Evolutionary conservation across 1,140 invertebrate species (phyloP).

Genomic region (Mesaphorura yosii): DNA sequence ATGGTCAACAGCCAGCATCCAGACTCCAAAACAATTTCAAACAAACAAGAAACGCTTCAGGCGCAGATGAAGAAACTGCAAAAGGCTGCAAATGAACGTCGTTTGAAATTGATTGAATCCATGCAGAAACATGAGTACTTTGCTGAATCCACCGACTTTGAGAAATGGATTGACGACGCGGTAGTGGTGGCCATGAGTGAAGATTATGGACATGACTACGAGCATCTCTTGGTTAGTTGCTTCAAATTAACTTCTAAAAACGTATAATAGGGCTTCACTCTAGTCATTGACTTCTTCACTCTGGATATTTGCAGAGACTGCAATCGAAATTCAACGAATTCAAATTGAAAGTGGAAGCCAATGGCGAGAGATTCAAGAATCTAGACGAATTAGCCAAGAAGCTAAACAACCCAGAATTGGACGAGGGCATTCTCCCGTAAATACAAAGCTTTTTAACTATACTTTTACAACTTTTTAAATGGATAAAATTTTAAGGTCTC

Average conservation of each 20-base stretch:
- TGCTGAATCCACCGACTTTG: conserved; percentile 61
- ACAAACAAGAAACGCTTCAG: conserved; percentile 61
- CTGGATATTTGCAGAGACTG: conserved; percentile 48
- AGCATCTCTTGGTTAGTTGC: conserved; percentile 67
- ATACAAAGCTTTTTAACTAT: too few relatives aligned
- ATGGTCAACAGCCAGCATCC: conserved; percentile 63
- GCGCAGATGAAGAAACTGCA: conserved; percentile 71
- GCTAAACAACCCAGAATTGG: too few relatives aligned
- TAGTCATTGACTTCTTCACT: conserved; percentile 1
- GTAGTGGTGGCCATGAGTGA: conserved; percentile 78
- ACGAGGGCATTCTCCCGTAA: too few relatives aligned
- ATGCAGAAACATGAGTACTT: conserved; percentile 88
- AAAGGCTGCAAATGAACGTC: conserved; percentile 61
- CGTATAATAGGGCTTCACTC: background rate
- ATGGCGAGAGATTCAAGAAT: conserved; percentile 80
- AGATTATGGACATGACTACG: conserved; percentile 95
- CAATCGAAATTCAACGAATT: conserved; percentile 93
- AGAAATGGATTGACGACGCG: conserved; percentile 90
- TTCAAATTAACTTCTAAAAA: conserved; percentile 10
- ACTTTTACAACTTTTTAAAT: too few relatives aligned
- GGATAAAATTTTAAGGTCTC: conserved; percentile 47
- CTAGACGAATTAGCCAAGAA: conserved; percentile 85
- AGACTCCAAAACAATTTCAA: conserved; percentile 64
- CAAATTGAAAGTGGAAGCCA: conserved; percentile 79
- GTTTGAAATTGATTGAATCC: conserved; percentile 76